These are phyloP conservation scores for Seriola dumerili DNA, from an alignment of 2,113 vertebrate species.

Conservation along the genomic window DNA sequence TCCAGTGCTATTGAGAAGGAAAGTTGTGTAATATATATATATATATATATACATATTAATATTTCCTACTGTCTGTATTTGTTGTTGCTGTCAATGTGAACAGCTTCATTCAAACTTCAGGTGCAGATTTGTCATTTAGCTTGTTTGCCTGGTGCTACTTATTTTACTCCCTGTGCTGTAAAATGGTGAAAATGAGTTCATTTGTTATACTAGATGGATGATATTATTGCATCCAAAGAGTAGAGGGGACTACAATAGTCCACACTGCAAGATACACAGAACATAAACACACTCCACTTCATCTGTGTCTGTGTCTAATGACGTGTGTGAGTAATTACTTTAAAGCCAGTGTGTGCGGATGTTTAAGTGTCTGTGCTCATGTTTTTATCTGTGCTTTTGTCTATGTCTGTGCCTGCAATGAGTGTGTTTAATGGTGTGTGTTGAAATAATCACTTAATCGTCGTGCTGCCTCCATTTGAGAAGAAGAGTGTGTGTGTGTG, in stretches of 20 bases:
- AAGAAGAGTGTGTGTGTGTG: conserved; percentile 25
- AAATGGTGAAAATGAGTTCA: conserved; percentile 22
- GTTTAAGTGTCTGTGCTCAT: conserved; percentile 79
- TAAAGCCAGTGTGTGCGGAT: conserved; percentile 68
- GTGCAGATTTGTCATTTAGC: not conserved
- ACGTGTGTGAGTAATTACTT: conserved; percentile 82
- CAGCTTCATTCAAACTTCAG: not conserved
- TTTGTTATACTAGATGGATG: conserved; percentile 35
- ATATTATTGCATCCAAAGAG: conserved; percentile 46
- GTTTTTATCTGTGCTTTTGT: conserved; percentile 77
- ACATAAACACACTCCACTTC: conserved; percentile 78
- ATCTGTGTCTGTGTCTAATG: conserved; percentile 80
- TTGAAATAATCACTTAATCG: conserved; percentile 83
- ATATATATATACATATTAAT: too few relatives aligned
- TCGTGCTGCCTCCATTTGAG: conserved; percentile 70
- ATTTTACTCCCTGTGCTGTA: conserved; percentile 10
- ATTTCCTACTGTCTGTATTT: too few relatives aligned
- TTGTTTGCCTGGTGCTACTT: not conserved
- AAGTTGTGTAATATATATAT: too few relatives aligned
- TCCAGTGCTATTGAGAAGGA: too few relatives aligned
- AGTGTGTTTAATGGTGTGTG: conserved; percentile 84
- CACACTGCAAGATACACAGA: conserved; percentile 68
- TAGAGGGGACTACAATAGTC: conserved; percentile 39
- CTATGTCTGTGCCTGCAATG: conserved; percentile 71
- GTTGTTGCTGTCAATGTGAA: not conserved